A percentile compares a stretch with the other conserved stretches of the same genome.
Conservation (phyloP, 2,113 vertebrate species). For the Numida meleagris region DNA sequence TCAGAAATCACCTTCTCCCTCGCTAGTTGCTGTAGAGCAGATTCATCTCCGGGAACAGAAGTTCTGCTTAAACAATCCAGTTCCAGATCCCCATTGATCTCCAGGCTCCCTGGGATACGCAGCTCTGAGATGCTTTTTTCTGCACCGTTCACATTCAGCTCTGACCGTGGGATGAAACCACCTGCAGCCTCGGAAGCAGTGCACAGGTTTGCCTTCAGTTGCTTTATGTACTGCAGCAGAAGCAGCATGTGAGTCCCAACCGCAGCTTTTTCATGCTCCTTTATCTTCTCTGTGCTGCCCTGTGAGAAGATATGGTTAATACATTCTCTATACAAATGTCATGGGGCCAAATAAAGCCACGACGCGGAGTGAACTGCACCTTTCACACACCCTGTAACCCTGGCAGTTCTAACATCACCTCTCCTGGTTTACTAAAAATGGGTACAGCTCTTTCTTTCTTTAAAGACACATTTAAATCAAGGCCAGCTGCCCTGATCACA, state of each 20-base stretch:
- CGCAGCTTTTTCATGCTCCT: constrained; percentile 77
- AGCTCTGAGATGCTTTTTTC: constrained; percentile 53
- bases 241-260: constrained; percentile 77
- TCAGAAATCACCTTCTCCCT: constrained; percentile 74
- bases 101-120: constrained; percentile 50
- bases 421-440: not conserved
- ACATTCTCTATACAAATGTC: not conserved
- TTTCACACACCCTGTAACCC: no score
- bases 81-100: constrained; percentile 50
- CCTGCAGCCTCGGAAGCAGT: not conserved
- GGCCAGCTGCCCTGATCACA: not conserved
- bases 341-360: not conserved
- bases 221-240: constrained; percentile 74
- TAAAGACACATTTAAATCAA: not conserved
- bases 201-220: constrained; percentile 54
- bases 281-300: constrained; percentile 77
- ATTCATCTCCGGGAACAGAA: constrained; percentile 41
- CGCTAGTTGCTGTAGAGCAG: constrained; percentile 55
- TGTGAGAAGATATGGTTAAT: not conserved
- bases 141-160: not conserved
- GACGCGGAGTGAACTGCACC: no score
- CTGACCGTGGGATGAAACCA: not conserved
- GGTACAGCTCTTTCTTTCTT: not conserved
- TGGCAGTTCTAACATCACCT: not conserved
- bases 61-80: constrained; percentile 57